Evolutionary conservation across 2,888 invertebrate genomes (phyloP), one percentile per base, ranked within the genome.

Genomic region (Scaptomyza parva): DNA sequence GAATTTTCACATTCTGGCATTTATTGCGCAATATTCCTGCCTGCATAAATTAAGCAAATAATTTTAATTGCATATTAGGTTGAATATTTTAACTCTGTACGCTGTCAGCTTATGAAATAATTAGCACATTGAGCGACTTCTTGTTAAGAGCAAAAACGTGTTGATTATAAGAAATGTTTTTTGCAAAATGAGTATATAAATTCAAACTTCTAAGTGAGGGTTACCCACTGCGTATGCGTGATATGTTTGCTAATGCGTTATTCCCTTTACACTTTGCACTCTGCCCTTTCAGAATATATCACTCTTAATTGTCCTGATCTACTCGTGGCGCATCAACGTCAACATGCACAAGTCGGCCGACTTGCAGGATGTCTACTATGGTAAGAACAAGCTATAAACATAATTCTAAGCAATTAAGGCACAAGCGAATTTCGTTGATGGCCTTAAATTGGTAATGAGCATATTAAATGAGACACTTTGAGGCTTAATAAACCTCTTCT

Each of bases 301-400:
- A 73, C 94, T 96, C 86, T 88, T 96, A 80, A 95, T 96, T 83
- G 95, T 95, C 66, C 92, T 96, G 74, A 92, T 95, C 79, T 95
- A 95, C 91, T 95, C 95, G 87, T 96, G 95, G 95, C 93, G 95
- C 86, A 95, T 95, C 73, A 94, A 94, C 71, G 94, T 95, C 69
- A 95, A 95, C 86, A 93, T 95, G 64, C 95, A 94, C 89, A 94
- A 94, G 86, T 94, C 93, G 88, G 93, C 93, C 50, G 94, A 94
- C 61, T 91, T 96, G 62, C 95, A 95, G 88, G 96, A 96, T 90
- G 95, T 96, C 72, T 96, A 95, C 92, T 95, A 95, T 91, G 95
- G 95, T 95, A 90, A 94, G 94, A 41, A 52, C 14, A 41, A 40
- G 24, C 22, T 12, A 47, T 28, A 3, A 37, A 47, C 18, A 20